These are phyloP conservation scores for Neodiprion pinetum DNA, from an alignment of 1,140 invertebrate genomes.

Conservation along the genomic window DNA sequence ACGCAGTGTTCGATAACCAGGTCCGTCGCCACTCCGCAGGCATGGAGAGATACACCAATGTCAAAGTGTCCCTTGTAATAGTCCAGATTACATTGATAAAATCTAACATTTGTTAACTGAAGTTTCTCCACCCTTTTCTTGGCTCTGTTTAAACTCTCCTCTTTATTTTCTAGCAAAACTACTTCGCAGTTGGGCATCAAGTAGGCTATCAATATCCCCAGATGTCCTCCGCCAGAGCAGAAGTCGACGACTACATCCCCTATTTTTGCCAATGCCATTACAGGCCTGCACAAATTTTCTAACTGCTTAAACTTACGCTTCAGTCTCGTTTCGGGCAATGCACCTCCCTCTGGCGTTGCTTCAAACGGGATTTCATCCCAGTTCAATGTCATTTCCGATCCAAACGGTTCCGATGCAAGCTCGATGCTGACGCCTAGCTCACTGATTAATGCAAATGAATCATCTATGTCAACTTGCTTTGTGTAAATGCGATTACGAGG, in stretches of 20 bases:
- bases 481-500: conserved; percentile 77
- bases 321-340: conserved; percentile 77
- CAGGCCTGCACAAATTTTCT: conserved; percentile 84
- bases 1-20: conserved; percentile 88
- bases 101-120: conserved; percentile 76
- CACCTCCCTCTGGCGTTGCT: conserved; percentile 80
- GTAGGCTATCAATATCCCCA: conserved; percentile 86
- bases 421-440: conserved; percentile 50
- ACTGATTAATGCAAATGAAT: conserved; percentile 63
- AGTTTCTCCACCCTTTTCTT: conserved; percentile 73
- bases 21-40: conserved; percentile 94
- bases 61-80: conserved; percentile 82
- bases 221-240: conserved; percentile 91
- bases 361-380: conserved; percentile 74
- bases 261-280: conserved; percentile 70
- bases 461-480: conserved; percentile 76
- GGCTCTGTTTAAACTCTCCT: conserved; percentile 82
- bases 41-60: conserved; percentile 85
- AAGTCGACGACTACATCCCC: conserved; percentile 84
- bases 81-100: conserved; percentile 88
- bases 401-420: conserved; percentile 53
- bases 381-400: conserved; percentile 58
- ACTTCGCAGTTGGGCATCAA: conserved; percentile 78
- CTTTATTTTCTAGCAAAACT: conserved; percentile 92
- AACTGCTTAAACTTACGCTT: conserved; percentile 87